These are phyloP conservation scores for Adelphocoris suturalis DNA, from an alignment of 2,888 invertebrate genomes.

Conservation along the genomic window DNA sequence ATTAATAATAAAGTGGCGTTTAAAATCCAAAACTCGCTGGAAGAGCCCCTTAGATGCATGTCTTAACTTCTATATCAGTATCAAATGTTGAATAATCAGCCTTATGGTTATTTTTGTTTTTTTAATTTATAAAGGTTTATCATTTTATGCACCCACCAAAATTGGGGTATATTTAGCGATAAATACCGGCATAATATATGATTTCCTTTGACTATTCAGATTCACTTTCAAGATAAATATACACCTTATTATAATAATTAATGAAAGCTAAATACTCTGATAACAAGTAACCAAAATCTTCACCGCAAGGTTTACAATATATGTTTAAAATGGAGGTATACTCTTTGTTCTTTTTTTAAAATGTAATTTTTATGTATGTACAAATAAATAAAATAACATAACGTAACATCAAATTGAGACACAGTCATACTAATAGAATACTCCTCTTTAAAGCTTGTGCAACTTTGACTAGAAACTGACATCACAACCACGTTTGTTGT, in stretches of 20 bases:
- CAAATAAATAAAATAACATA: constrained; percentile 66
- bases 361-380: constrained; percentile 59
- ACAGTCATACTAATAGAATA: constrained; percentile 71
- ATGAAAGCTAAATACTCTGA: constrained; percentile 63
- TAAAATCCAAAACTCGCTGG: background rate
- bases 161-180: background rate
- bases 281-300: constrained; percentile 54
- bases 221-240: constrained; percentile 49
- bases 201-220: constrained; percentile 33
- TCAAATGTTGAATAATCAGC: constrained; percentile 68
- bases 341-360: constrained; percentile 4
- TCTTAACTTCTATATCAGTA: constrained; percentile 63
- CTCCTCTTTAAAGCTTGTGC: constrained; percentile 73
- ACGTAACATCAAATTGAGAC: constrained; percentile 70
- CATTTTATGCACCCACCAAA: constrained; percentile 49
- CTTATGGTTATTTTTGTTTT: constrained; percentile 60
- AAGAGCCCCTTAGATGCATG: constrained; percentile 59
- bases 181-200: constrained; percentile 39
- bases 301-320: background rate
- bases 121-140: constrained; percentile 59
- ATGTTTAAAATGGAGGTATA: constrained; percentile 39
- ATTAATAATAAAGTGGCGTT: background rate
- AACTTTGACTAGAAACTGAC: constrained; percentile 74
- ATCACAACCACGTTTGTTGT: constrained; percentile 71
- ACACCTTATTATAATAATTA: constrained; percentile 57